These are phyloP conservation scores for Carcharodon carcharias DNA, from an alignment of 2,797 vertebrate genomes.

Conservation along the genomic window DNA sequence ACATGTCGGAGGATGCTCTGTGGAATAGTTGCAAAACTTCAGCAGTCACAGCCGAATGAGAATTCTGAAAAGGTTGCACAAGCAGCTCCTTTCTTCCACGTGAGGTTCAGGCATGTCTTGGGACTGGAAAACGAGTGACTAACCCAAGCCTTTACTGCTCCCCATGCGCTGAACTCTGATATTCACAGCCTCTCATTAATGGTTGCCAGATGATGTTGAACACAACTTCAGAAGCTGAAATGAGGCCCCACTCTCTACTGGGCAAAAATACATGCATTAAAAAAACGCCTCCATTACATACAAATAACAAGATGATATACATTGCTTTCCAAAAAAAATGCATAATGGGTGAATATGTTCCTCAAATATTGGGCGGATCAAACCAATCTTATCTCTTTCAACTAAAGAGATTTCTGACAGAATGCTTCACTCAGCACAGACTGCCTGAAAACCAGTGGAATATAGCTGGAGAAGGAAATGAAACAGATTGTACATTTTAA, in stretches of 20 bases:
- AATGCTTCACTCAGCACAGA: background rate
- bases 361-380: background rate
- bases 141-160: slow-evolving; percentile 32
- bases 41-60: slow-evolving; percentile 7
- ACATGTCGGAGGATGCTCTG: background rate
- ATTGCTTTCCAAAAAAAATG: background rate
- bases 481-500: slow-evolving; percentile 3
- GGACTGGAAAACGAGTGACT: slow-evolving; percentile 34
- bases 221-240: slow-evolving; percentile 19
- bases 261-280: background rate
- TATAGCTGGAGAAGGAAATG: background rate
- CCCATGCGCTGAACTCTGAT: slow-evolving; percentile 6
- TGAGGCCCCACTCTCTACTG: background rate
- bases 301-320: background rate
- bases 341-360: background rate
- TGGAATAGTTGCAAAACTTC: slow-evolving; percentile 2
- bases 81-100: slow-evolving; percentile 28
- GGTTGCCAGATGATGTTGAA: slow-evolving; percentile 30
- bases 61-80: slow-evolving; percentile 29
- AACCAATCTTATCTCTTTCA: slow-evolving; percentile 15
- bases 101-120: slow-evolving; percentile 20
- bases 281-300: background rate
- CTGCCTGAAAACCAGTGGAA: background rate
- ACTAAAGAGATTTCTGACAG: background rate
- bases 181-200: slow-evolving; percentile 34